Percentiles rank a stretch among this genome's conserved stretches.
phyloP scores from a whole-genome alignment of 2,113 vertebrate species.

The Neodon shergylaensis region DNA sequence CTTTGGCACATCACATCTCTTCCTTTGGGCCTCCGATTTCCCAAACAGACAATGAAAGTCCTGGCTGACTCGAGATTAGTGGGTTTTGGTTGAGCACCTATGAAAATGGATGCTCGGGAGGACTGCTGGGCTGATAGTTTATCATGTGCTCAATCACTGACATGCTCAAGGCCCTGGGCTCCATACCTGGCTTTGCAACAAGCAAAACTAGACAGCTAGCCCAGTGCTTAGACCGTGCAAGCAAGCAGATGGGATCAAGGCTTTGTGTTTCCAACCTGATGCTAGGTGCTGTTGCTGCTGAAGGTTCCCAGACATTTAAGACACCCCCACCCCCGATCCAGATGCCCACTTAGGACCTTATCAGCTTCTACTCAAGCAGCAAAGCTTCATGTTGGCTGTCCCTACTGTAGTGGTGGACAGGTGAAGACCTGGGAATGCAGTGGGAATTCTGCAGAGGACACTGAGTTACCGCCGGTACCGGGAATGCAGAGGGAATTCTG shows the following conservation, averaged over 20 bases:
- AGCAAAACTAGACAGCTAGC: neutral
- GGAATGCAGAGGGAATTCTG: no score
- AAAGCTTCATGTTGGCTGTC: neutral
- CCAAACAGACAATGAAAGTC: neutral
- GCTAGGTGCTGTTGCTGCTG: rapidly evolving
- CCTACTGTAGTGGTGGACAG: neutral
- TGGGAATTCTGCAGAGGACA: rapidly evolving
- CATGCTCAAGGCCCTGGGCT: neutral
- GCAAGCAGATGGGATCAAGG: neutral
- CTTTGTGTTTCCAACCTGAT: neutral
- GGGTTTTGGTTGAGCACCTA: neutral
- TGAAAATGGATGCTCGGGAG: neutral
- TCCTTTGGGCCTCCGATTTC: neutral
- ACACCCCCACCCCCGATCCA: neutral
- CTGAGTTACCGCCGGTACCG: neutral
- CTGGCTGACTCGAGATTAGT: neutral
- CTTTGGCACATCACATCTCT: no score
- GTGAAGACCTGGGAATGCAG: neutral
- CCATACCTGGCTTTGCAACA: neutral
- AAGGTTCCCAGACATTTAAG: neutral
- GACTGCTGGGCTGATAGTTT: neutral
- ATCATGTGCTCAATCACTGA: neutral
- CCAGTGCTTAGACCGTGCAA: neutral
- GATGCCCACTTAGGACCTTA: neutral
- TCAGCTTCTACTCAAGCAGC: neutral